These are phyloP conservation scores for Dinocampus coccinellae DNA, from an alignment of 2,888 invertebrate species.

Conservation along the genomic window DNA sequence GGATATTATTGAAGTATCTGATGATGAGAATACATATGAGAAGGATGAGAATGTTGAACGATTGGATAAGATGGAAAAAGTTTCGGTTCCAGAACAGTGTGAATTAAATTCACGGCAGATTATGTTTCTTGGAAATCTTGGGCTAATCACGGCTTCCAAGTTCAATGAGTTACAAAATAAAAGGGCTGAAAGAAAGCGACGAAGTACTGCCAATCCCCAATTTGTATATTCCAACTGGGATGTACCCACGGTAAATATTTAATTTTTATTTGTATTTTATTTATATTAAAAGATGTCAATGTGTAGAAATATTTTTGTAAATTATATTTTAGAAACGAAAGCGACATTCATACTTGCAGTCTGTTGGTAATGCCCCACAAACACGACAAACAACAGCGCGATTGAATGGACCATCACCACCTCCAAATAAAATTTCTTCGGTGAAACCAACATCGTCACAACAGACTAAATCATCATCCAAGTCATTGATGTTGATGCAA, in stretches of 20 bases:
- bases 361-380: conserved; percentile 70
- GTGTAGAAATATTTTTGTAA: conserved; percentile 13
- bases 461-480: conserved; percentile 50
- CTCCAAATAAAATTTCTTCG: conserved; percentile 46
- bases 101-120: conserved; percentile 57
- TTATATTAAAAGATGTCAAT: background rate
- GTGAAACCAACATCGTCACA: conserved; percentile 54
- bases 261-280: background rate
- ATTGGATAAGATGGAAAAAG: conserved; percentile 37
- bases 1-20: conserved; percentile 57
- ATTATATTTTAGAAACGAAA: conserved; percentile 69
- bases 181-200: conserved; percentile 71
- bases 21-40: conserved; percentile 53
- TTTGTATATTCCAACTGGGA: conserved; percentile 71
- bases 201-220: conserved; percentile 73
- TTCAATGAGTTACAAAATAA: conserved; percentile 71
- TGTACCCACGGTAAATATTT: conserved; percentile 54
- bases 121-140: conserved; percentile 69
- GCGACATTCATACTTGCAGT: conserved; percentile 69
- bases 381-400: conserved; percentile 70
- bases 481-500: conserved; percentile 53
- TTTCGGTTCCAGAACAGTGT: conserved; percentile 37
- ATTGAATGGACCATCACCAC: conserved; percentile 62
- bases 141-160: conserved; percentile 70
- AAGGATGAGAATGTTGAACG: conserved; percentile 40